These are phyloP conservation scores for Aspiorhynchus laticeps DNA, from an alignment of 2,113 vertebrate species.

Conservation along the genomic window DNA sequence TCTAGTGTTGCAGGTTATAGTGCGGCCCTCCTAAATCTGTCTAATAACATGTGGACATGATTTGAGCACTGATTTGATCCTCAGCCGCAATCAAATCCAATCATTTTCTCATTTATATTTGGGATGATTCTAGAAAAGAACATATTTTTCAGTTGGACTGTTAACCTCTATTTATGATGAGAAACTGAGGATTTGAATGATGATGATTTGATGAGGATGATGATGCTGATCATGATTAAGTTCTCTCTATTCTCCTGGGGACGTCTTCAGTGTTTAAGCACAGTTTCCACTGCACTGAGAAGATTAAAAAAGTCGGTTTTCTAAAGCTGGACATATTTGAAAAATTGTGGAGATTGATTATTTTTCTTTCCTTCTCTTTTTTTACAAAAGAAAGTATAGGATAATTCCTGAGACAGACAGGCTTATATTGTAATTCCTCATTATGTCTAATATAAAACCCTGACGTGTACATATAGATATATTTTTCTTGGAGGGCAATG, in stretches of 20 bases:
- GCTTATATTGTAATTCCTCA: conserved; percentile 7
- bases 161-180: conserved; percentile 43
- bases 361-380: not conserved
- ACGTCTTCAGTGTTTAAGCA: not conserved
- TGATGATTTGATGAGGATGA: conserved; percentile 41
- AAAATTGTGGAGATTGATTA: not conserved
- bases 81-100: conserved; percentile 51
- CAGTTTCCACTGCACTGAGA: conserved; percentile 18
- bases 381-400: not conserved
- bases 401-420: conserved; percentile 6
- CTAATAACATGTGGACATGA: conserved; percentile 39
- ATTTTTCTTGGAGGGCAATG: conserved; percentile 15
- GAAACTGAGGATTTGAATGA: conserved; percentile 42
- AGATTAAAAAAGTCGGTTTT: conserved; percentile 36
- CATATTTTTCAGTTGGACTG: conserved; percentile 37
- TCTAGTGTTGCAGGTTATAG: conserved; percentile 24
- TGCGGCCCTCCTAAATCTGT: conserved; percentile 10
- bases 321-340: conserved; percentile 23
- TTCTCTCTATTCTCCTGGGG: conserved; percentile 24
- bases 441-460: conserved; percentile 6
- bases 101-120: conserved; percentile 53
- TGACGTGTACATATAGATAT: not conserved
- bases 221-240: conserved; percentile 8
- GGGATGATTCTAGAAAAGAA: conserved; percentile 12
- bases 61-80: conserved; percentile 39